A percentile compares a stretch with the other conserved stretches of the same genome.
These are phyloP conservation scores for Eilema sororculum DNA, from an alignment of 2,888 invertebrate species.

Conservation along the genomic window DNA sequence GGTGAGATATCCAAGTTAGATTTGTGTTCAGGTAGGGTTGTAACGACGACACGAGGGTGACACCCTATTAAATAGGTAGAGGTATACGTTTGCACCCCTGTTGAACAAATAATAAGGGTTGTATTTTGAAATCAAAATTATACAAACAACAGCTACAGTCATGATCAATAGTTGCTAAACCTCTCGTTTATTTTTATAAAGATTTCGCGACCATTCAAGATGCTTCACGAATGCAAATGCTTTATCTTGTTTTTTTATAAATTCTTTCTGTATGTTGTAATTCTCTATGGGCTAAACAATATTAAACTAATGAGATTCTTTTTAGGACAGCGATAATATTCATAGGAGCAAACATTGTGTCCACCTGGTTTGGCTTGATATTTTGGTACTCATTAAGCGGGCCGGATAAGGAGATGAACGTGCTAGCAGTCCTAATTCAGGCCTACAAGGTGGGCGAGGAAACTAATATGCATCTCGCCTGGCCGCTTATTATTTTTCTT, in stretches of 20 bases:
- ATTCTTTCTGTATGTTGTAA: neutral
- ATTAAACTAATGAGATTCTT: conserved; percentile 22
- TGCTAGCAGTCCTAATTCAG: conserved; percentile 66
- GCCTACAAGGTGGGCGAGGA: conserved; percentile 62
- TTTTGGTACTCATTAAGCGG: conserved; percentile 72
- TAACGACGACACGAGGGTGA: no score
- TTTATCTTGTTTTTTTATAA: neutral
- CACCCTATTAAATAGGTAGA: neutral
- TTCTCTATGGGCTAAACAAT: neutral
- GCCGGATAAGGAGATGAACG: conserved; percentile 54
- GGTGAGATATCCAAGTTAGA: no score
- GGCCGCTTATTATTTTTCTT: conserved; percentile 67
- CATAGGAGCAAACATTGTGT: conserved; percentile 61
- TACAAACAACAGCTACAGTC: no score
- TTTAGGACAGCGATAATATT: conserved; percentile 69
- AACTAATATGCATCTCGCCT: conserved; percentile 49
- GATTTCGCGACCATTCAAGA: no score
- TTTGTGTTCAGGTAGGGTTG: no score
- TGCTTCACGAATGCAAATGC: neutral
- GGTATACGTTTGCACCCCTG: neutral
- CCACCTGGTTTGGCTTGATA: conserved; percentile 66
- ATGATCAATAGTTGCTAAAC: no score
- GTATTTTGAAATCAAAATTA: neutral
- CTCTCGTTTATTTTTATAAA: no score
- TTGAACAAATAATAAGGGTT: neutral